Base-by-base conservation (phyloP, 2,888 invertebrate species). In the Dyspetes luteomarginatus region DNA sequence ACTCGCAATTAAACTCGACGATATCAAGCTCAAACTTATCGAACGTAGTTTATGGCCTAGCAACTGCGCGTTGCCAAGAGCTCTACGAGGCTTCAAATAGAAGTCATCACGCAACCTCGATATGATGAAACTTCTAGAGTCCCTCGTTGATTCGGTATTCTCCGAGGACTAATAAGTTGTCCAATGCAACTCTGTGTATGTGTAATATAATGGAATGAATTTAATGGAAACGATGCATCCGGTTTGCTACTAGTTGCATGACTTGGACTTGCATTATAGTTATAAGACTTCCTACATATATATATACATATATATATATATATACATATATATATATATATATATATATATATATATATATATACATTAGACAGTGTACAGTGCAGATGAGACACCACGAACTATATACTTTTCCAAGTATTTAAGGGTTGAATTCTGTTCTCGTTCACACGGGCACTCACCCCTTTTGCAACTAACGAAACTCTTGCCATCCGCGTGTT, bases 321-420 rank as follows among this genome's bases (percentile, higher is more conserved):
- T n/a, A n/a, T n/a, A n/a, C n/a, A n/a, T n/a, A n/a, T n/a, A n/a
- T n/a, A n/a, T n/a, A n/a, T n/a, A n/a, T n/a, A n/a, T n/a, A n/a
- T n/a, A n/a, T n/a, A n/a, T n/a, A n/a, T n/a, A n/a, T n/a, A n/a
- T n/a, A n/a, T n/a, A n/a, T n/a, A n/a, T n/a, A n/a, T n/a, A n/a
- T n/a, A n/a, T n/a, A n/a, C 30, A 19, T 2, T 5, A 36, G 4
- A 60, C 24, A 41, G 17, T 45, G 17, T 65, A 55, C 41, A 17
- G 2, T 12, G 52, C 43, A 62, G n/a, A 52, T 15, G 52, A 50
- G 22, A 55, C 45, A 60, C 52, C 48, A 77, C 36, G 24, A 12
- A 50, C 65, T 65, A n/a, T 24, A 62, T 67, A 72, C 24, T 50
- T 67, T 43, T 19, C 24, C 52, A 65, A 67, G 52, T 67, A 55